phyloP scores from a whole-genome alignment of 2,797 vertebrate genomes.

The Phalanger gymnotis region DNA sequence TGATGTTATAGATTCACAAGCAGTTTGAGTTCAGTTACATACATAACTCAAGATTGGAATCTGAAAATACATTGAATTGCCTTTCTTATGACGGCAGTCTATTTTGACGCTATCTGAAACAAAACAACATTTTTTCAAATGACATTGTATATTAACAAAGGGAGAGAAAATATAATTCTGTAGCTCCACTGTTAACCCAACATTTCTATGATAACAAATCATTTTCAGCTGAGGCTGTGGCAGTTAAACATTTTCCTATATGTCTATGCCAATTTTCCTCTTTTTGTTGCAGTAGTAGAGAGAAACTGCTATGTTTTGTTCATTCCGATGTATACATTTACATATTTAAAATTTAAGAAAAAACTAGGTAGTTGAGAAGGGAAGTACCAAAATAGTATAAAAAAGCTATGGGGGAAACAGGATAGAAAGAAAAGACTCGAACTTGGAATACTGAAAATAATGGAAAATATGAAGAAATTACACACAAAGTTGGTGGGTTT shows the following conservation, averaged over 20 bases:
- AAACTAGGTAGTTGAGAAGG: slow-evolving; percentile 1
- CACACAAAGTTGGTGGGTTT: not conserved
- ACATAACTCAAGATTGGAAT: slow-evolving; percentile 49
- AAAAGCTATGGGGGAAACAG: not conserved
- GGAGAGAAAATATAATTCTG: slow-evolving; percentile 47
- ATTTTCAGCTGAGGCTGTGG: slow-evolving; percentile 4
- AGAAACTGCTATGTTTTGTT: slow-evolving; percentile 45
- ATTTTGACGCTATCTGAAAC: not conserved
- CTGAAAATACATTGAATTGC: slow-evolving; percentile 47
- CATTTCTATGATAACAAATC: not conserved
- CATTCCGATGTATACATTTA: slow-evolving; percentile 12
- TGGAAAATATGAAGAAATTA: slow-evolving; percentile 30
- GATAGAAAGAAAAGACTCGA: not conserved
- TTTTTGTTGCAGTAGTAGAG: slow-evolving; percentile 39
- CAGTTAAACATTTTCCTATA: slow-evolving; percentile 22
- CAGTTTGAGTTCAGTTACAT: slow-evolving; percentile 44
- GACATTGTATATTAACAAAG: slow-evolving; percentile 45
- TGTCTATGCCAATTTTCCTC: slow-evolving; percentile 1
- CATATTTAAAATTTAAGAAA: slow-evolving; percentile 40
- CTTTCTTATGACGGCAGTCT: slow-evolving; percentile 23
- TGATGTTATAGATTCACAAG: not conserved
- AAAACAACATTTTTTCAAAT: slow-evolving; percentile 1
- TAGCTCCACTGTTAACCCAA: slow-evolving; percentile 11
- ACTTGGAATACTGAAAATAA: not conserved
- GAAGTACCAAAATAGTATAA: slow-evolving; percentile 14